phyloP scores from a whole-genome alignment of 1,140 invertebrate species.

The Episyrphus balteatus region DNA sequence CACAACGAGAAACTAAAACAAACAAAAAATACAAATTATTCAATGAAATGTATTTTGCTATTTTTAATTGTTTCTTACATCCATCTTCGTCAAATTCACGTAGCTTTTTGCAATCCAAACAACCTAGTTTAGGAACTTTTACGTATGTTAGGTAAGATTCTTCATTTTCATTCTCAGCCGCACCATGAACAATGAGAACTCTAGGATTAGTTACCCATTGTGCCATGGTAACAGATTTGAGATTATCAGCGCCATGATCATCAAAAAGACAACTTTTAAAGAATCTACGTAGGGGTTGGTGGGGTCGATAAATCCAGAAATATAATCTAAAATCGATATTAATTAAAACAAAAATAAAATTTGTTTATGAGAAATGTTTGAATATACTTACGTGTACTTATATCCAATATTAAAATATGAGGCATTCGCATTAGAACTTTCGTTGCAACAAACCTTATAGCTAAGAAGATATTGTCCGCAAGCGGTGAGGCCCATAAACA shows the following conservation, averaged over 20 bases:
- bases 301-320: slow-evolving; percentile 34
- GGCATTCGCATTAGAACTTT: slow-evolving; percentile 21
- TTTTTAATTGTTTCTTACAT: slow-evolving; percentile 11
- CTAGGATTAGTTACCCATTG: slow-evolving; percentile 47
- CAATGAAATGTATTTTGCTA: too few relatives aligned
- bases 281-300: slow-evolving; percentile 24
- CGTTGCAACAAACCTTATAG: slow-evolving; percentile 58
- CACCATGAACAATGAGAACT: slow-evolving; percentile 44
- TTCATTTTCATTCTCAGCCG: slow-evolving; percentile 29
- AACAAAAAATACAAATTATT: not conserved
- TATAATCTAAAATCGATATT: slow-evolving; percentile 25
- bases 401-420: slow-evolving; percentile 33
- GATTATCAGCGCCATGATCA: slow-evolving; percentile 45
- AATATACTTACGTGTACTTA: slow-evolving; percentile 34
- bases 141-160: slow-evolving; percentile 35
- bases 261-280: slow-evolving; percentile 43
- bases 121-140: slow-evolving; percentile 36
- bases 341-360: not conserved
- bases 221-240: slow-evolving; percentile 45
- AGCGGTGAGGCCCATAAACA: slow-evolving; percentile 86
- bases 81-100: slow-evolving; percentile 21
- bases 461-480: slow-evolving; percentile 87
- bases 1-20: slow-evolving; percentile 26
- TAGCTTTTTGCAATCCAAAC: slow-evolving; percentile 33
- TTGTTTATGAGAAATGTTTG: not conserved